Evolutionary conservation across 2,888 invertebrate species (phyloP).

Genomic region (Conomelus anceps): DNA sequence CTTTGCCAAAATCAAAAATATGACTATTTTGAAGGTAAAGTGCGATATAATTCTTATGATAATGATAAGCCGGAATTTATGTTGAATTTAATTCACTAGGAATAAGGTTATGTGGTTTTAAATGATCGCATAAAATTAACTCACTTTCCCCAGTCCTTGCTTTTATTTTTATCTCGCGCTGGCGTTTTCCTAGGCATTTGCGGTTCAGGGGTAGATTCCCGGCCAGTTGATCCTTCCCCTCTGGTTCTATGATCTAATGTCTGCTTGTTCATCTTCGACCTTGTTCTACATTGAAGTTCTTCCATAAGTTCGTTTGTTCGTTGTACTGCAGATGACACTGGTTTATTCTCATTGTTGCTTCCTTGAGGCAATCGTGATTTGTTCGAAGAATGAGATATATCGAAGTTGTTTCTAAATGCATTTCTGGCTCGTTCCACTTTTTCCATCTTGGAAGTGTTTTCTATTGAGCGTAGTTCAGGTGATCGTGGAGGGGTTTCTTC

Average conservation of each 20-base stretch:
- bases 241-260: conserved; percentile 33
- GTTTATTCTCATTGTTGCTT: not conserved
- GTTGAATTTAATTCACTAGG: too few relatives aligned
- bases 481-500: conserved; percentile 32
- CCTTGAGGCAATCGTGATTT: not conserved
- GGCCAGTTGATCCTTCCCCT: conserved; percentile 32
- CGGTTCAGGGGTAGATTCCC: conserved; percentile 33
- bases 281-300: conserved; percentile 24
- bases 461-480: conserved; percentile 35
- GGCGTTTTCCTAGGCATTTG: conserved; percentile 24
- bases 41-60: too few relatives aligned
- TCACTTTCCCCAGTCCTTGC: conserved; percentile 42
- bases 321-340: not conserved
- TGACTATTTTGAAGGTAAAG: too few relatives aligned
- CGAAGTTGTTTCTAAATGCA: conserved; percentile 8
- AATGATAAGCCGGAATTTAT: too few relatives aligned
- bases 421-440: not conserved
- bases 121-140: conserved; percentile 20
- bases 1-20: too few relatives aligned
- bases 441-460: conserved; percentile 3
- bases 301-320: conserved; percentile 20
- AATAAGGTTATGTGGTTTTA: too few relatives aligned
- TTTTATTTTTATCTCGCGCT: conserved; percentile 27
- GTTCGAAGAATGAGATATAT: not conserved
- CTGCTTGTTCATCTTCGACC: conserved; percentile 29